Conservation (phyloP, 1,140 invertebrate species). For the Eueides isabella region DNA sequence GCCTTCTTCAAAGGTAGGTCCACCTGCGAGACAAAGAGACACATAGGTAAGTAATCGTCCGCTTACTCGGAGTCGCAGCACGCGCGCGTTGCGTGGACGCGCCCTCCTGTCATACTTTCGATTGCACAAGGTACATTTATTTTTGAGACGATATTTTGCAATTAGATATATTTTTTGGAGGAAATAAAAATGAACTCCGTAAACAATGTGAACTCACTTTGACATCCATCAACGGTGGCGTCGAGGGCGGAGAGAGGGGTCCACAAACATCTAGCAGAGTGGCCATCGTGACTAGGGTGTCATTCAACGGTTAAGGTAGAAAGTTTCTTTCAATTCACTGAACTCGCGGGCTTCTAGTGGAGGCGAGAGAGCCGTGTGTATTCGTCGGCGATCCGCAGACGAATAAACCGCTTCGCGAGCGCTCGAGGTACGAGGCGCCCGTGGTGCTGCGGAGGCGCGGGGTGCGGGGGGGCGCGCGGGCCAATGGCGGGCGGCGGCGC, state of each 20-base stretch:
- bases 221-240: constrained; percentile 78
- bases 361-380: constrained; percentile 56
- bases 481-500: constrained; percentile 71
- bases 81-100: constrained; percentile 71
- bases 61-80: constrained; percentile 51
- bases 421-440: constrained; percentile 59
- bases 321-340: constrained; percentile 78
- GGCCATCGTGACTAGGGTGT: constrained; percentile 65
- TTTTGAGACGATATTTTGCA: constrained; percentile 37
- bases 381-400: constrained; percentile 65
- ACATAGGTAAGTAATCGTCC: constrained; percentile 65
- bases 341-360: constrained; percentile 59
- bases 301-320: constrained; percentile 61
- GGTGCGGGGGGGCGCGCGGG: constrained; percentile 35
- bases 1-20: constrained; percentile 73
- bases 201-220: constrained; percentile 72
- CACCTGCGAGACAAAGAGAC: constrained; percentile 77
- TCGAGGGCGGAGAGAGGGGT: constrained; percentile 79
- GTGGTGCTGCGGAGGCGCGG: constrained; percentile 48
- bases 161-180: constrained; percentile 40
- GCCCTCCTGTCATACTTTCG: constrained; percentile 63
- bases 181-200: constrained; percentile 31
- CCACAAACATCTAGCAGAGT: constrained; percentile 76
- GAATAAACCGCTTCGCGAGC: constrained; percentile 74
- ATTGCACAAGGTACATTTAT: constrained; percentile 61